Conservation (phyloP, 2,113 vertebrate species). For the Oceanodroma tethys region DNA sequence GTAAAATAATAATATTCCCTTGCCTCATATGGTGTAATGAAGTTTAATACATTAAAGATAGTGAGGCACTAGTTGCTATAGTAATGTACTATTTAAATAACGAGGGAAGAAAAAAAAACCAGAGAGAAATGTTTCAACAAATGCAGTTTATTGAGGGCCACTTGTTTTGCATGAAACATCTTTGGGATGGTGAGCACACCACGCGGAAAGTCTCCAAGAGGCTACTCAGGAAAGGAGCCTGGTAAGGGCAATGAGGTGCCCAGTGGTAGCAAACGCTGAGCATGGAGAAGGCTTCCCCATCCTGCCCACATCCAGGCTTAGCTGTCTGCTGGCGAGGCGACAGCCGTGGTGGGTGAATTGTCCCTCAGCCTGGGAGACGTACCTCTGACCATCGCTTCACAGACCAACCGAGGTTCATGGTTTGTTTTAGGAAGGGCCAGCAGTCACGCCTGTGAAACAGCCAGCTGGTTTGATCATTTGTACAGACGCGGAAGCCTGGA, state of each 20-base stretch:
- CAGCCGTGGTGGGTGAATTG: background rate
- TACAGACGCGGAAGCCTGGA: background rate
- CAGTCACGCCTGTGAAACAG: background rate
- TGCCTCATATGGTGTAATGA: constrained; percentile 6
- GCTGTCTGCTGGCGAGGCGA: background rate
- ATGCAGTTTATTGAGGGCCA: background rate
- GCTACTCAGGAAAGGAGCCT: background rate
- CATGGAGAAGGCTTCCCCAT: background rate
- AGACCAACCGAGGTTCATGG: accelerated
- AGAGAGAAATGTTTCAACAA: background rate
- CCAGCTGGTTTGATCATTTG: background rate
- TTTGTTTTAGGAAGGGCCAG: background rate
- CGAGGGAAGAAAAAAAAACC: background rate
- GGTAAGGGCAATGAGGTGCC: background rate
- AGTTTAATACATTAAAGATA: constrained; percentile 38
- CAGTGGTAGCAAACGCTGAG: accelerated
- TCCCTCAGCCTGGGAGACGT: background rate
- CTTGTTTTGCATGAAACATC: background rate
- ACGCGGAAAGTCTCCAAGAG: accelerated
- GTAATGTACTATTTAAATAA: constrained; percentile 62
- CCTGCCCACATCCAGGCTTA: background rate
- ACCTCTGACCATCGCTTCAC: background rate
- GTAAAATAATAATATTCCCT: constrained; percentile 32
- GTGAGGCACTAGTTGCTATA: constrained; percentile 48
- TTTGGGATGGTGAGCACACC: background rate